phyloP scores from a whole-genome alignment of 2,888 invertebrate genomes.

The Cataglyphis albicans region DNA sequence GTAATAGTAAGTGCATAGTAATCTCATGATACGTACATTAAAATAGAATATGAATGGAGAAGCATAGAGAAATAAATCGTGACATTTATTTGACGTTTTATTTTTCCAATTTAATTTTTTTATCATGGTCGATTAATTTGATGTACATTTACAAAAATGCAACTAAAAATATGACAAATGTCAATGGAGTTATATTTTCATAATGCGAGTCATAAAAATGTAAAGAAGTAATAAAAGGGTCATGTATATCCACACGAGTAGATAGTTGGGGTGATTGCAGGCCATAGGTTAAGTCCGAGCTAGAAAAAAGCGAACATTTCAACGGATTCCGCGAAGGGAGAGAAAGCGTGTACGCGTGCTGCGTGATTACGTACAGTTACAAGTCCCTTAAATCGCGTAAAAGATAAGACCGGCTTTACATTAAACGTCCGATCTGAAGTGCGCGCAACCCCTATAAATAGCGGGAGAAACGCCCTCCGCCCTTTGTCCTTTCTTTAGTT shows the following conservation, averaged over 20 bases:
- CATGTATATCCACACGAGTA: conserved; percentile 31
- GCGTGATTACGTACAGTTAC: conserved; percentile 79
- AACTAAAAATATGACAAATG: conserved; percentile 18
- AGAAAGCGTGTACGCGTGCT: conserved; percentile 66
- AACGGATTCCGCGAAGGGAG: conserved; percentile 73
- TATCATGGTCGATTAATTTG: conserved; percentile 14
- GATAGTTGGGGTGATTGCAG: conserved; percentile 41
- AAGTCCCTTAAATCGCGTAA: conserved; percentile 77
- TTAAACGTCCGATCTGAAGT: conserved; percentile 73
- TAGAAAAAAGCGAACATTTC: conserved; percentile 70
- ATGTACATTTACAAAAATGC: conserved; percentile 6
- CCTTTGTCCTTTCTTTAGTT: conserved; percentile 10
- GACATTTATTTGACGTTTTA: background rate
- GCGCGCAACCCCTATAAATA: conserved; percentile 75
- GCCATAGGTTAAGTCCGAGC: conserved; percentile 56
- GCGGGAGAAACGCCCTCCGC: conserved; percentile 33
- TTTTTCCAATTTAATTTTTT: background rate
- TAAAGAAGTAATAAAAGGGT: conserved; percentile 52
- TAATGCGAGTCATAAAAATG: conserved; percentile 54
- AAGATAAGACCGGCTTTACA: conserved; percentile 78
- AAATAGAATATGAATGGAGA: background rate
- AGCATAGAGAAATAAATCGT: background rate
- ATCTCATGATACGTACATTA: background rate
- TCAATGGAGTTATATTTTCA: conserved; percentile 29
- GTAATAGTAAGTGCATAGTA: background rate